Base-by-base conservation (phyloP, 2,113 vertebrate genomes). In the Psittacula cyanocephala region DNA sequence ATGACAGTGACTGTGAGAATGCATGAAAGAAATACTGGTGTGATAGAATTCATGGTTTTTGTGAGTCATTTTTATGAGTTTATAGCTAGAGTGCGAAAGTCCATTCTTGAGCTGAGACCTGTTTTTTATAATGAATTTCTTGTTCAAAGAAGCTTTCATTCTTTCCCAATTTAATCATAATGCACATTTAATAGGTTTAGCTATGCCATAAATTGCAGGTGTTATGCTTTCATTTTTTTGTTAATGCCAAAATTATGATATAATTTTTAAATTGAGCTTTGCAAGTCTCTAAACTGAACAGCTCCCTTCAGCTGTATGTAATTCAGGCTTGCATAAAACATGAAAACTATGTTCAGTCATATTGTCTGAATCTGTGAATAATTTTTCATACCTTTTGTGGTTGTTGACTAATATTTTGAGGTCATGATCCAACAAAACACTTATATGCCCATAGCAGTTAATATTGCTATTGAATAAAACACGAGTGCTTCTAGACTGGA, bases 221-320 rank as follows among this genome's bases (percentile, higher is more conserved):
- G 29, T n/a, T 91, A 33, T 15, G 23, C 11, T 77, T 88, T 88
- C 11, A 25, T 15, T 37, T 87, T 94, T 93, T 67, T 72, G 44
- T 81, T 89, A 94, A 89, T 91, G 95, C 77, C 82, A 50, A 92
- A 95, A 67, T 76, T 75, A 71, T 47, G 2, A 53, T 69, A 77
- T 44, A 28, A 72, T 89, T 93, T 92, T 87, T 59, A 82, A 75
- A 65, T 47, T 68, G 70, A 82, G 17, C 37, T 87, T 65, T 77
- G 13, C 1, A 3, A 65, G n/a, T 82, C 67, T 92, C 80, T 94
- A 52, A 86, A 80, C 13, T 76, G 44, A 93, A 63, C 31, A 69
- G 13, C 57, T 87, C 31, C 50, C 57, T 78, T 91, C 84, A 25
- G 43, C 18, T 65, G 18, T 69, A 37, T 72, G 14, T 81, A 28